phyloP scores from a whole-genome alignment of 2,888 invertebrate genomes.

The Ganaspis brasiliensis region DNA sequence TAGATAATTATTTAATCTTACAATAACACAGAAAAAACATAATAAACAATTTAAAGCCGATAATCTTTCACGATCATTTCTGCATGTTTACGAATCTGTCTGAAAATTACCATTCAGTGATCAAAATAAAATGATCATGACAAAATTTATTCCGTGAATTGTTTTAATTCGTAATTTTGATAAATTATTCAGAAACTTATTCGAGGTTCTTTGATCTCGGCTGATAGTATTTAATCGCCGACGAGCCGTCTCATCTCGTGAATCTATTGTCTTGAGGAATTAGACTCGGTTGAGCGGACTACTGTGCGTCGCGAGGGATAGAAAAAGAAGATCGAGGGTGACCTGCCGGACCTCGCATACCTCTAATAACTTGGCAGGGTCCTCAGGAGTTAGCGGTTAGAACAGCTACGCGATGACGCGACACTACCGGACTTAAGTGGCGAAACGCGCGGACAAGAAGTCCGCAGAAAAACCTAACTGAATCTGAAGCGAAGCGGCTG shows the following conservation, averaged over 20 bases:
- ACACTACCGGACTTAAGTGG: constrained; percentile 79
- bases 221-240: constrained; percentile 55
- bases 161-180: too few species aligned
- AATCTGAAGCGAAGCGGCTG: constrained; percentile 75
- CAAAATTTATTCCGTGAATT: too few species aligned
- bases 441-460: constrained; percentile 78
- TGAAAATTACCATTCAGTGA: too few species aligned
- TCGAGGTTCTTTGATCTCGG: constrained; percentile 36
- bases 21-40: too few species aligned
- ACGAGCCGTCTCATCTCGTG: too few species aligned
- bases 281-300: constrained; percentile 57
- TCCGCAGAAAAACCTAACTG: constrained; percentile 70
- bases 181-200: neutral
- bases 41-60: too few species aligned
- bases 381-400: constrained; percentile 68
- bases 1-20: too few species aligned
- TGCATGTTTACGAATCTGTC: too few species aligned
- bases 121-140: too few species aligned
- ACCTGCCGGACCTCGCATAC: constrained; percentile 67
- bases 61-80: too few species aligned
- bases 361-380: constrained; percentile 70
- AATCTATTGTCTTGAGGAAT: constrained; percentile 62
- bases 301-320: constrained; percentile 45
- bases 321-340: constrained; percentile 58
- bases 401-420: constrained; percentile 75